A percentile compares a stretch with the other conserved stretches of the same genome.
phyloP scores from a whole-genome alignment of 2,113 vertebrate species.

The Centropus bengalensis region DNA sequence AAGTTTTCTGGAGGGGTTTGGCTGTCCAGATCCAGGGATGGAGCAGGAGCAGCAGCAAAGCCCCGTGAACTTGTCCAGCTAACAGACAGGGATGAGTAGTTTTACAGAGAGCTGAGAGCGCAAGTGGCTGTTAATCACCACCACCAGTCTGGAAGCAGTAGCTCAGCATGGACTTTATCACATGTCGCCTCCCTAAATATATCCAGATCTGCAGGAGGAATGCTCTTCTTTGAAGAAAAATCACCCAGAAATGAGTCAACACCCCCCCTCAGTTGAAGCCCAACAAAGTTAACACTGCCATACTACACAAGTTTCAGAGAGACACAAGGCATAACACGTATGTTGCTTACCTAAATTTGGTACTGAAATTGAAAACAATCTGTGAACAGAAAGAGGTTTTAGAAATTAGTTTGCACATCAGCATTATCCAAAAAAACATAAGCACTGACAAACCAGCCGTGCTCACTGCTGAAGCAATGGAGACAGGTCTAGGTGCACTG shows the following conservation, averaged over 20 bases:
- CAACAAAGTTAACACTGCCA: not conserved
- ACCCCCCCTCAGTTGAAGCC: rapidly evolving
- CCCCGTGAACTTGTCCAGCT: not conserved
- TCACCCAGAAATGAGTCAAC: not conserved
- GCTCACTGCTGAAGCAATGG: not conserved
- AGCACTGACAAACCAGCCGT: not conserved
- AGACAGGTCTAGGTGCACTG: rapidly evolving
- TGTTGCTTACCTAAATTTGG: constrained; percentile 75
- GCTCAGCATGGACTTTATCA: not conserved
- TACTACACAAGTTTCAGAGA: not conserved
- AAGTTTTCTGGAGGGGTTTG: not conserved
- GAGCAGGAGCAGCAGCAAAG: not conserved
- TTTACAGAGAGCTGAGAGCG: not conserved
- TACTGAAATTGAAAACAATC: constrained; percentile 65
- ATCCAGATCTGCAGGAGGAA: not conserved
- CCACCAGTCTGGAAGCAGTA: not conserved
- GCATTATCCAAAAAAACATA: not conserved
- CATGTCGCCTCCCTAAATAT: rapidly evolving
- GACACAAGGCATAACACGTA: rapidly evolving
- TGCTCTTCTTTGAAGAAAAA: not conserved
- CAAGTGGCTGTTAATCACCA: not conserved
- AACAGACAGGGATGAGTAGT: not conserved
- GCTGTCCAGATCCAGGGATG: not conserved
- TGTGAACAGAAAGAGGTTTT: constrained; percentile 53
- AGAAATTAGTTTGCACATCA: not conserved